Evolutionary conservation across 2,888 invertebrate genomes (phyloP).

Genomic region (Lasioglossum pauxillum): DNA sequence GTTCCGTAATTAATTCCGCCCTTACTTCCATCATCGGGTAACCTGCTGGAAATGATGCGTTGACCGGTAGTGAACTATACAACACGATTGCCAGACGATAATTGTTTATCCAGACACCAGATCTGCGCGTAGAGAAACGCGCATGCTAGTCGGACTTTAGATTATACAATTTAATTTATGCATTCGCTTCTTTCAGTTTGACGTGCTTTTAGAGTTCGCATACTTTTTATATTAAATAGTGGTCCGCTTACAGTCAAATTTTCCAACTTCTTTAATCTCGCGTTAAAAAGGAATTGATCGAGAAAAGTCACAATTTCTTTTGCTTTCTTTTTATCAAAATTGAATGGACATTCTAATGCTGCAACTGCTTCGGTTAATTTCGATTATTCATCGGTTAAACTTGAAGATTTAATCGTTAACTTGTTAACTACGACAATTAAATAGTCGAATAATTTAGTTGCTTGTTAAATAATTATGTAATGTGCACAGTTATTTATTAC

Average conservation of each 20-base stretch:
- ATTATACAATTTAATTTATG: slow-evolving; percentile 34
- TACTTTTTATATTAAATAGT: no score
- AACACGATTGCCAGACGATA: slow-evolving; percentile 55
- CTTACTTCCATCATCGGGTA: slow-evolving; percentile 76
- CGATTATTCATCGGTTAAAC: not conserved
- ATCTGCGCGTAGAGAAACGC: slow-evolving; percentile 47
- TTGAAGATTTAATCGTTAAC: not conserved
- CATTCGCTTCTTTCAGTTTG: not conserved
- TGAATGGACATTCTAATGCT: not conserved
- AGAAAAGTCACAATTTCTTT: not conserved
- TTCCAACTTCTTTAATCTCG: not conserved
- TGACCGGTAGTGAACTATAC: slow-evolving; percentile 70
- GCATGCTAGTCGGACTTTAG: slow-evolving; percentile 42
- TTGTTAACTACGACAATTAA: not conserved
- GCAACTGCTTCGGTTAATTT: not conserved
- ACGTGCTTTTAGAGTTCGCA: not conserved
- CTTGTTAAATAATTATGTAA: not conserved
- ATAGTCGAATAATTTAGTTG: not conserved
- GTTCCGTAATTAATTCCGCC: slow-evolving; percentile 75
- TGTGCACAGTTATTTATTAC: not conserved
- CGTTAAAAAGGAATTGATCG: not conserved
- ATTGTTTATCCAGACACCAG: slow-evolving; percentile 61
- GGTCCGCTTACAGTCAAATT: not conserved
- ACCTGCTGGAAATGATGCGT: slow-evolving; percentile 68
- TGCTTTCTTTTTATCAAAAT: not conserved